Base-by-base conservation (phyloP, 2,113 vertebrate genomes). In the Triplophysa tibetana region DNA sequence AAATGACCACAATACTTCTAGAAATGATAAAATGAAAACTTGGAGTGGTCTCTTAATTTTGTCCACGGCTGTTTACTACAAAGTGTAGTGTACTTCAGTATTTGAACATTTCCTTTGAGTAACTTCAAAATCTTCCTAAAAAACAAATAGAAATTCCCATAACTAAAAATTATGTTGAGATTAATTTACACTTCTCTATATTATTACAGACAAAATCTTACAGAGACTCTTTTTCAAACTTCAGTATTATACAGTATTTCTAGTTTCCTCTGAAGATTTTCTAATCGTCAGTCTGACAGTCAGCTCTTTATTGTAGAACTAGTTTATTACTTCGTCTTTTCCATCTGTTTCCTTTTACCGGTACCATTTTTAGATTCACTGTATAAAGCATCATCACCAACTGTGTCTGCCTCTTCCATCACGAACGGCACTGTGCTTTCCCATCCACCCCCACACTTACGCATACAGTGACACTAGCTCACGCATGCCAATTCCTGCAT, bases 371-470 rank as follows among this genome's bases (percentile, higher is more conserved):
- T 62, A 77, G 26, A 38, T 23, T 23, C 48, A 52, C 4, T 75
- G 11, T 43, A 63, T 38, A 77, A 63, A 63, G 38, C 38, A 54
- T 56, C 23, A 48, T 62, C 14, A 77, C 68, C 61, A 77, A 56
- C 77, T 70, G 58, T 79, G 16, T 74, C 60, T 63, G 52, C 56
- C 80, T 75, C 56, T 62, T 70, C 50, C 24, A 48, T 83, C 75
- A 72, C 62, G 43, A 77, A n/a, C 45, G 54, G 24, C 21, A 77
- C 58, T 70, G 65, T 56, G 45, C 65, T 63, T 54, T 68, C 29
- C 60, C 60, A 83, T 80, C 67, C 73, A 65, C 82, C 74, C 78
- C 41, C 80, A 78, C 78, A 78, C 82, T 63, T 68, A 62, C 82
- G 63, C 67, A 70, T 65, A 58, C 76, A 58, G 48, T 21, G 19